Percentiles rank a stretch among this genome's conserved stretches.
phyloP scores from a whole-genome alignment of 2,888 invertebrate species.

The Cheiracanthium punctorium region DNA sequence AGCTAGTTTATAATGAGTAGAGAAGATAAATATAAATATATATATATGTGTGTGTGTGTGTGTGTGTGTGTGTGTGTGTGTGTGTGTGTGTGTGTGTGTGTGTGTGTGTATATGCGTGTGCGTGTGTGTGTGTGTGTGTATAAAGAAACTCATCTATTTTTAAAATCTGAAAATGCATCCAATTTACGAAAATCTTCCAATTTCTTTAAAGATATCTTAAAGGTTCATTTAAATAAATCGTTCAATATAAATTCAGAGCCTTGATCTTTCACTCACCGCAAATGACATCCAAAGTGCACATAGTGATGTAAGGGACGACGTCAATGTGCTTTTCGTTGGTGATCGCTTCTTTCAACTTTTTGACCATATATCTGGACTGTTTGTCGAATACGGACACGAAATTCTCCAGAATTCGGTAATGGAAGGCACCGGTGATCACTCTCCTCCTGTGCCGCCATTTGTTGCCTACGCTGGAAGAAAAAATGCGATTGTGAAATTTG shows the following conservation, averaged over 20 bases:
- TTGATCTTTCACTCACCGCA: slow-evolving; percentile 75
- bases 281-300: slow-evolving; percentile 79
- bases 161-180: no score
- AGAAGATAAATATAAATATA: neutral
- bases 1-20: no score
- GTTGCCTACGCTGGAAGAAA: slow-evolving; percentile 56
- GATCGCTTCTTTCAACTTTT: slow-evolving; percentile 46
- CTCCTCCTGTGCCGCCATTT: slow-evolving; percentile 71
- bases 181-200: no score
- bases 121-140: neutral
- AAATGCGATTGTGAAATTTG: no score
- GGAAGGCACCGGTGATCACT: slow-evolving; percentile 71
- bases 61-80: neutral
- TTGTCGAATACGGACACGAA: slow-evolving; percentile 72
- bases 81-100: neutral
- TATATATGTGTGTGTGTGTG: neutral
- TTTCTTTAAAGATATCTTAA: no score
- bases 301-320: slow-evolving; percentile 77
- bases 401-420: slow-evolving; percentile 71
- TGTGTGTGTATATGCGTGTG: neutral
- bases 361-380: slow-evolving; percentile 68
- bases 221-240: no score
- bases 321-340: slow-evolving; percentile 73
- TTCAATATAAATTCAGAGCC: no score
- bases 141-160: no score